These are phyloP conservation scores for Ophiothrix spiculata DNA, from an alignment of 35 echinoderm and acorn worm species.

Conservation along the genomic window DNA sequence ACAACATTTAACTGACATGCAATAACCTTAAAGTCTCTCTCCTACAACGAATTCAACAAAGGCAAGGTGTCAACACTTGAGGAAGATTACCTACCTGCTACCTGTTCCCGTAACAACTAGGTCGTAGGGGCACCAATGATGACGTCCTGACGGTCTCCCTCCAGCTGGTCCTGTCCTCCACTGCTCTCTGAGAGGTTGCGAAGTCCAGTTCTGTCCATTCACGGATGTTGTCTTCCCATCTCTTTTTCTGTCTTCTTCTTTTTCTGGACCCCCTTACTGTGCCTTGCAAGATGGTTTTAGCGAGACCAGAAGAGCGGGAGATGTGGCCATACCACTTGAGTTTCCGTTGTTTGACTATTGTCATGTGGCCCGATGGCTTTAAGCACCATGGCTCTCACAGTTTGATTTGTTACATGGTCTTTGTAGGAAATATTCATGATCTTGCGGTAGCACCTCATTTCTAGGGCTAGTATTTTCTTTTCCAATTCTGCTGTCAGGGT, in stretches of 20 bases:
- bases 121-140: conserved; percentile 26
- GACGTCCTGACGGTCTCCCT: conserved; percentile 16
- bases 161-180: conserved; percentile 2
- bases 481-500: conserved; percentile 25
- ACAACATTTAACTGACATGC: too few relatives aligned
- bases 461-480: conserved; percentile 15
- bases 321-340: conserved; percentile 35
- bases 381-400: background rate
- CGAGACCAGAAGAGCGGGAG: background rate
- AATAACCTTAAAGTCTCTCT: too few relatives aligned
- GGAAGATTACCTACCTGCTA: too few relatives aligned
- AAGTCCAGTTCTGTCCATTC: conserved; percentile 14
- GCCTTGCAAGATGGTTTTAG: conserved; percentile 5
- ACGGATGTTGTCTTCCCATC: conserved; percentile 1
- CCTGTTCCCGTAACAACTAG: background rate
- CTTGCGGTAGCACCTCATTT: conserved; percentile 31
- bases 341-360: conserved; percentile 19
- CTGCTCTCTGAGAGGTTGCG: conserved; percentile 13
- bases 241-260: conserved; percentile 15
- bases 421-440: conserved; percentile 30
- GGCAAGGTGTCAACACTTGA: too few relatives aligned
- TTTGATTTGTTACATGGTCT: conserved; percentile 29
- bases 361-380: background rate
- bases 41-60: too few relatives aligned
- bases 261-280: background rate